These are phyloP conservation scores for Myrmecophaga tridactyla DNA, from an alignment of 2,113 vertebrate genomes.

Conservation along the genomic window DNA sequence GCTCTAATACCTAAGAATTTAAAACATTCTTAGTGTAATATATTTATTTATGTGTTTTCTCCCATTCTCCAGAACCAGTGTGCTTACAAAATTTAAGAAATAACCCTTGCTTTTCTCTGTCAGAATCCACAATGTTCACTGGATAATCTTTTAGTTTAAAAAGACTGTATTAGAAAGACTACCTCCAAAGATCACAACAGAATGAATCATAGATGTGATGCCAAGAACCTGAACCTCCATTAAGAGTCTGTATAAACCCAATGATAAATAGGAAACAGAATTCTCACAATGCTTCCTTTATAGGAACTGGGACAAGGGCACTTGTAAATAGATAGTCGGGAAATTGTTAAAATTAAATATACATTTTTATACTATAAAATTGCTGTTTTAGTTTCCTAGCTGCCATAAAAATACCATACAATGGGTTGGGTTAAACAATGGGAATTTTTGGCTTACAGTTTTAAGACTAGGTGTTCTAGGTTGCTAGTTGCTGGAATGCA, in stretches of 20 bases:
- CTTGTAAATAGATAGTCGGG: neutral
- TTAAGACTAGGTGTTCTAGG: too few species aligned
- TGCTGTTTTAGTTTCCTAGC: too few species aligned
- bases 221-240: neutral
- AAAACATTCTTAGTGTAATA: neutral
- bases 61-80: neutral
- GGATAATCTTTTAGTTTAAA: constrained; percentile 34
- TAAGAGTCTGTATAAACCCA: neutral
- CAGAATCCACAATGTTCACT: neutral
- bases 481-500: too few species aligned
- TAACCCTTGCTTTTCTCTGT: constrained; percentile 48
- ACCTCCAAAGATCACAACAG: neutral
- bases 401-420: too few species aligned
- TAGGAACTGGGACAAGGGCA: neutral
- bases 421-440: too few species aligned
- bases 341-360: neutral
- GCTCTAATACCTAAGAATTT: constrained; percentile 37
- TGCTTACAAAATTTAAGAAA: constrained; percentile 52
- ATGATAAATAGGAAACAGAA: neutral
- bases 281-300: neutral
- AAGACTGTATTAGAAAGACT: neutral
- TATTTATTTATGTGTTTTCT: constrained; percentile 26
- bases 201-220: neutral
- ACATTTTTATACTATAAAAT: neutral
- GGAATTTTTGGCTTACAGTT: too few species aligned